These are phyloP conservation scores for Lytechinus variegatus DNA, from an alignment of 35 echinoderm and acorn worm species.

Conservation along the genomic window DNA sequence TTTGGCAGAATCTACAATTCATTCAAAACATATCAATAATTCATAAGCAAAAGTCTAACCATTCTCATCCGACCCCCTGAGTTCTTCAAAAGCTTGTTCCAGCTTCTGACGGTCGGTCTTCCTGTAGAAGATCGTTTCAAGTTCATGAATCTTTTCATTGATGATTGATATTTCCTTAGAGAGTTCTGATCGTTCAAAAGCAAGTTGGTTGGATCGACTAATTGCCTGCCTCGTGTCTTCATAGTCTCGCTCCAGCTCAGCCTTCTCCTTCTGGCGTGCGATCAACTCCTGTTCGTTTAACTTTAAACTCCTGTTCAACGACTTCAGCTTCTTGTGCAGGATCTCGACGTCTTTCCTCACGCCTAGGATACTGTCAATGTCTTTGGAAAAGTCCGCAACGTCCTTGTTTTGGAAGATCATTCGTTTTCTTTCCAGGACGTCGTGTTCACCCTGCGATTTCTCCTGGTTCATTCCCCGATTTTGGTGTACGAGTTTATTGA, in stretches of 20 bases:
- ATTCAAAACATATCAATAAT: background rate
- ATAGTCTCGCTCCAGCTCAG: conserved; percentile 65
- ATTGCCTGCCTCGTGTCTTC: conserved; percentile 73
- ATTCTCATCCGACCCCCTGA: conserved; percentile 31
- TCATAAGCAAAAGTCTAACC: background rate
- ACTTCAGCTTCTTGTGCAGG: conserved; percentile 81
- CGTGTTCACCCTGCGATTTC: conserved; percentile 73
- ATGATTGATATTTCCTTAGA: conserved; percentile 87
- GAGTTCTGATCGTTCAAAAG: conserved; percentile 83
- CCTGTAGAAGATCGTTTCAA: conserved; percentile 85
- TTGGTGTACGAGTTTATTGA: conserved; percentile 59
- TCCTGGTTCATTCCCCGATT: conserved; percentile 68
- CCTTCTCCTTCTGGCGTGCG: conserved; percentile 72
- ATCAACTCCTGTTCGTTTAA: conserved; percentile 75
- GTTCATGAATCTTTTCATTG: conserved; percentile 90
- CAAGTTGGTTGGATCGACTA: conserved; percentile 87
- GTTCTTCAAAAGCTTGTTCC: conserved; percentile 69
- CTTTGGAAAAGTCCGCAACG: conserved; percentile 70
- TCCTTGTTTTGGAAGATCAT: conserved; percentile 79
- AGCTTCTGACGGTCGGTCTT: conserved; percentile 91
- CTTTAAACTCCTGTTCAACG: conserved; percentile 81
- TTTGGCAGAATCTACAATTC: background rate
- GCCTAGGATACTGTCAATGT: conserved; percentile 77
- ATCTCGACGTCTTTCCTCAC: conserved; percentile 89
- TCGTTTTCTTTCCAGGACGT: conserved; percentile 82